These are phyloP conservation scores for Oxyteleia sp. DNA, from an alignment of 2,888 invertebrate genomes.

Conservation along the genomic window DNA sequence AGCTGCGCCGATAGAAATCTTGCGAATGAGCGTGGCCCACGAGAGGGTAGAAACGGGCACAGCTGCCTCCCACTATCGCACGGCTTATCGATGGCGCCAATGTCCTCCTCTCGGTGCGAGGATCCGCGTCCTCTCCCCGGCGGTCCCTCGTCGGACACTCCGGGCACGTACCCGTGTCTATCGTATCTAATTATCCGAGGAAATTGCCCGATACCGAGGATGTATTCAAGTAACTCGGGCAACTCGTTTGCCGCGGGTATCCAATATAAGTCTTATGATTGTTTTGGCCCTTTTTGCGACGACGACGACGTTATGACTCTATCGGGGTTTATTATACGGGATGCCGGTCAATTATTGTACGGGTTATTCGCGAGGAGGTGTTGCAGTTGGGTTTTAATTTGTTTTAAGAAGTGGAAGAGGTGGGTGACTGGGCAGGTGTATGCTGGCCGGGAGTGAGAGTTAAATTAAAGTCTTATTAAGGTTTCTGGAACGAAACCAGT, in stretches of 20 bases:
- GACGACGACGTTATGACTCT: conserved; percentile 69
- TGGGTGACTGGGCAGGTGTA: not conserved
- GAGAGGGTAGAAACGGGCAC: conserved; percentile 75
- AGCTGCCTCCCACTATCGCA: conserved; percentile 82
- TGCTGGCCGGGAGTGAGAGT: too few species aligned
- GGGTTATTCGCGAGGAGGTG: not conserved
- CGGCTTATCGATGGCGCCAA: conserved; percentile 73
- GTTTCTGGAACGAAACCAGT: not conserved
- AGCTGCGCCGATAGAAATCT: conserved; percentile 79
- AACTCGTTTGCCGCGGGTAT: conserved; percentile 57
- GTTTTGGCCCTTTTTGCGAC: conserved; percentile 59
- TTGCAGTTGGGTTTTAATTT: conserved; percentile 15
- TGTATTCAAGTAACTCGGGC: conserved; percentile 61
- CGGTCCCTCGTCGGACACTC: conserved; percentile 61
- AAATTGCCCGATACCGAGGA: conserved; percentile 78
- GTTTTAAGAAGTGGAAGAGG: conserved; percentile 2
- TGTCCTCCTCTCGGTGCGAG: conserved; percentile 53
- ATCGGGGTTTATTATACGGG: conserved; percentile 59
- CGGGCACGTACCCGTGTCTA: conserved; percentile 74
- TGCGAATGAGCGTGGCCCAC: conserved; percentile 69
- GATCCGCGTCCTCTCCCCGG: conserved; percentile 45
- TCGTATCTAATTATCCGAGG: conserved; percentile 79
- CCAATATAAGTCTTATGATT: conserved; percentile 48
- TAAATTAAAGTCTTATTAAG: not conserved
- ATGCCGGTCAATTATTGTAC: conserved; percentile 30